phyloP scores from a whole-genome alignment of 1,140 invertebrate species.

The Brevipalpus yothersi region DNA sequence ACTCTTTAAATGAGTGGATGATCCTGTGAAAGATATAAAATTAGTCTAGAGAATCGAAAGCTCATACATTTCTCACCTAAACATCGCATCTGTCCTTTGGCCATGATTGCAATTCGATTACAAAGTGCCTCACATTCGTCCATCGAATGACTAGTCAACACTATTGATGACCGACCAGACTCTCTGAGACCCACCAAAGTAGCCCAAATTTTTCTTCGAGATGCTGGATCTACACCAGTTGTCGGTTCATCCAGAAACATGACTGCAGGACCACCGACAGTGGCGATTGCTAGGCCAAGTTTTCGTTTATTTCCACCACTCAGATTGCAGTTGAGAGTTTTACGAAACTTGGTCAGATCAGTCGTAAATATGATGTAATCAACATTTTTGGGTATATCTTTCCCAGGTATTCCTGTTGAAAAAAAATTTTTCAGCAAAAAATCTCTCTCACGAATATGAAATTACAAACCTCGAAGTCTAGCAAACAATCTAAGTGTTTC shows the following conservation, averaged over 20 bases:
- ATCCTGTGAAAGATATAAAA: too few relatives aligned
- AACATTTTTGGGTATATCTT: not conserved
- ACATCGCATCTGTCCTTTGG: slow-evolving; percentile 48
- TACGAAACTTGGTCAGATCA: not conserved
- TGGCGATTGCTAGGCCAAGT: slow-evolving; percentile 67
- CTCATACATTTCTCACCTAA: slow-evolving; percentile 23
- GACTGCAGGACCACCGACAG: slow-evolving; percentile 34
- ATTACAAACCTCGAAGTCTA: not conserved
- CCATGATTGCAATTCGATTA: slow-evolving; percentile 61
- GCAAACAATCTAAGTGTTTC: not conserved
- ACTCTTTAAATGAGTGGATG: slow-evolving; percentile 25
- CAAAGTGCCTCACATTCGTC: slow-evolving; percentile 63
- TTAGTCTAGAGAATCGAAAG: too few relatives aligned
- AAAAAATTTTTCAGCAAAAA: not conserved
- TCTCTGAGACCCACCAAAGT: slow-evolving; percentile 8
- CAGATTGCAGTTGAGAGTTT: not conserved
- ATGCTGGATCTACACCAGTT: slow-evolving; percentile 28
- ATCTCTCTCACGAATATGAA: not conserved
- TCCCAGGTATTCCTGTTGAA: not conserved
- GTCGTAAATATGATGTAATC: not conserved
- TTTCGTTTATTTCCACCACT: slow-evolving; percentile 79
- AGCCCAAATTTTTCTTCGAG: slow-evolving; percentile 24
- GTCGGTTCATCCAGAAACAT: slow-evolving; percentile 32
- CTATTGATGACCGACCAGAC: not conserved
- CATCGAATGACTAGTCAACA: slow-evolving; percentile 27